Base-by-base conservation (phyloP, 2,797 vertebrate species). In the Manis pentadactyla region DNA sequence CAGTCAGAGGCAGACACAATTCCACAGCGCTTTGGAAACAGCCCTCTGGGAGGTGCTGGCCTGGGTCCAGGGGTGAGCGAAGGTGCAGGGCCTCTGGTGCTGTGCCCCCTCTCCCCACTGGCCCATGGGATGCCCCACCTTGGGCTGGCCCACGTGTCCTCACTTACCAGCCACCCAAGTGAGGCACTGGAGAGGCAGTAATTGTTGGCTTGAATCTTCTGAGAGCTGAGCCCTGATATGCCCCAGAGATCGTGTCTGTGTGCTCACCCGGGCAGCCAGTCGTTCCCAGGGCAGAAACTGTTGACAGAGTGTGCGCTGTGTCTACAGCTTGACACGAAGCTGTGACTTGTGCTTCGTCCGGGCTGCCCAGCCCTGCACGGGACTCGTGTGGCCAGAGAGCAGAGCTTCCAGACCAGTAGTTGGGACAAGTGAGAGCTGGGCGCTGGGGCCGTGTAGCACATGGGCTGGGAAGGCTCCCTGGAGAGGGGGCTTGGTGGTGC, bases 141-240 rank as follows among this genome's bases (percentile, higher is more conserved):
- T 21, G 1, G 4, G 5, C 12, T 2, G 51, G 39, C n/a, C 25
- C 7, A 1, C 3, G 0, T 0, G 0, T 31, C 21, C 81, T 27
- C 0, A 12, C 2, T 39, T 11, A 12, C 21, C 7, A 15, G 3
- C 74, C 9, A 1, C 19, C n/a, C 34, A 4, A 6, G 46, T 5
- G 2, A 18, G 10, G 31, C 15, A 5, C 46, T 25, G 57, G 1
- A 10, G 4, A 17, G 49, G 0, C 2, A 14, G 21, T 12, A 25
- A 0, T 11, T 7, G 39, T 27, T 5, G 31, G 6, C 19, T 21
- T 4, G 1, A 7, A 23, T 61, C 55, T 78, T 34, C 19, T 7
- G 42, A 69, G n/a, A 21, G 5, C 34, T 6, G n/a, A 0, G 0
- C 18, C 21, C 15, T 3, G 1, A 27, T 5, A 4, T 4, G 21